Evolutionary conservation across 1,140 invertebrate species (phyloP), one percentile per base, ranked within the genome.

Genomic region (Lasioglossum baleicum): DNA sequence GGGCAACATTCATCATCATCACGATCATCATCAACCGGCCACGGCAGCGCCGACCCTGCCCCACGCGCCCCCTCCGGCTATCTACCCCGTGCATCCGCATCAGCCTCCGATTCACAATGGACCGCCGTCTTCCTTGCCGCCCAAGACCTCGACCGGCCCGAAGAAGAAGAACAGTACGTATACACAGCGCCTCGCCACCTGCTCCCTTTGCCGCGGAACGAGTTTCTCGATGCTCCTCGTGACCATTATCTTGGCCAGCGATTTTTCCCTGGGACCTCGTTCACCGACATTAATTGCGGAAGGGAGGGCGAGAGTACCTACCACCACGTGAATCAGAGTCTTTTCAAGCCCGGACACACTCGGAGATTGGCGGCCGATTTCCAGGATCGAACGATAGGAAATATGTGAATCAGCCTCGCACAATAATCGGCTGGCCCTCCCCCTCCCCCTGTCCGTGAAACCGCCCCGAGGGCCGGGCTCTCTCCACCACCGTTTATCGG

Each of bases 91-190:
- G 82, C 89, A 92, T 87, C 91, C 91, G 69, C 90, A 92, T 82
- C 90, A 92, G 86, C 90, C 88, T 77, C 87, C 90, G 64, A 88
- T 90, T 76, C 90, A 91, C 87, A 90, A 90, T 87, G 91, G 89
- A 75, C 85, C 88, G 74, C 91, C 91, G 72, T 91, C 92, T 83
- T 90, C 91, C 69, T 88, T 82, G 81, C 87, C 92, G 81, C 89
- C 92, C 83, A 93, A 93, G 86, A 93, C 91, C 78, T 90, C 92
- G 65, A 91, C 91, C 77, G 90, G 88, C 70, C 91, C 92, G 85
- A 93, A 93, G 89, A 93, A 93, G 89, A 93, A 93, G 88, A 93
- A 93, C 88, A 93, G 92, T 93, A 88, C 83, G 92, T 93, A 75
- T 83, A 75, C 63, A 67, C 35, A 60, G 60, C 44, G 26, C 51